These are phyloP conservation scores for Melanaphis sacchari DNA, from an alignment of 1,140 invertebrate genomes.

Conservation along the genomic window DNA sequence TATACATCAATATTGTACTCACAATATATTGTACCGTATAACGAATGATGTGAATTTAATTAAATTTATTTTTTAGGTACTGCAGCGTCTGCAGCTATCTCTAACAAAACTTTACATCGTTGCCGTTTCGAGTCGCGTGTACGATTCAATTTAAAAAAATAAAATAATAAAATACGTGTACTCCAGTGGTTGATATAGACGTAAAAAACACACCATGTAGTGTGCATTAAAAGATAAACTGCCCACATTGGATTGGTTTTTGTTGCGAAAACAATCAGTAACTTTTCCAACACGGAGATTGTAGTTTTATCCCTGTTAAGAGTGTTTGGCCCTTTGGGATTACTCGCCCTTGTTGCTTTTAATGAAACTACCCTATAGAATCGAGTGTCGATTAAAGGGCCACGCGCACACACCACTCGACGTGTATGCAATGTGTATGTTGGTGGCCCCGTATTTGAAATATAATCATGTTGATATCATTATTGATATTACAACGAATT, in stretches of 20 bases:
- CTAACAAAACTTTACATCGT: neutral
- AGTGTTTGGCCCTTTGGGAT: conserved; percentile 53
- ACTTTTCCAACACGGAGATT: conserved; percentile 28
- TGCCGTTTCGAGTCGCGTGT: neutral
- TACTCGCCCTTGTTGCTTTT: conserved; percentile 42
- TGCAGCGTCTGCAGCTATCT: neutral
- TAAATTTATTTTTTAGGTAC: neutral
- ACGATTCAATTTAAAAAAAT: neutral
- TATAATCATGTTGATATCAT: neutral
- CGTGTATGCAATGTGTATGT: neutral
- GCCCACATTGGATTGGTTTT: neutral
- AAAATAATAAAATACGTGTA: conserved; percentile 3
- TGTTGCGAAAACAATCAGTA: conserved; percentile 47
- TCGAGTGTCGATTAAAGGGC: conserved; percentile 50
- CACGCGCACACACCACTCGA: neutral
- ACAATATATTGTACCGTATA: neutral
- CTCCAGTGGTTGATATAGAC: neutral
- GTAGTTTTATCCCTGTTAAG: conserved; percentile 41
- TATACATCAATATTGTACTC: too few relatives aligned
- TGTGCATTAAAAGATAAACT: conserved; percentile 25
- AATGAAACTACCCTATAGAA: conserved; percentile 41
- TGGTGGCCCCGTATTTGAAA: neutral
- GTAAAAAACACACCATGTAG: neutral
- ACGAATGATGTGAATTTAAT: neutral
- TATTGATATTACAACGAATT: neutral